phyloP scores from a whole-genome alignment of 2,888 invertebrate genomes.

The Phaedon cochleariae region DNA sequence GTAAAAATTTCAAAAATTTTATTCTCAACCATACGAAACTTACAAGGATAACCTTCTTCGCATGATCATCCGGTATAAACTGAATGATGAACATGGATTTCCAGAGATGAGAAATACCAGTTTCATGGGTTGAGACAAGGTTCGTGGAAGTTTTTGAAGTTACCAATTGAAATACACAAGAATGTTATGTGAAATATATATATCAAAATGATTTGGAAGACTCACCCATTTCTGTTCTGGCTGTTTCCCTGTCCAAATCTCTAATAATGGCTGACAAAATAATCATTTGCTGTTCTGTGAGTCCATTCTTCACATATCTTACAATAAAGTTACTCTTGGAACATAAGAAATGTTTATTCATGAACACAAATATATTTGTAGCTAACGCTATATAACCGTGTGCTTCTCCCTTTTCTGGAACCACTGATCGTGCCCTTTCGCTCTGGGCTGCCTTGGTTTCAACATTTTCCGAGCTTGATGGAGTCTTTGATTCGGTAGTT shows the following conservation, averaged over 20 bases:
- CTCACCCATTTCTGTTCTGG: slow-evolving; percentile 77
- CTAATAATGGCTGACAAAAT: slow-evolving; percentile 87
- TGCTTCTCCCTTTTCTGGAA: slow-evolving; percentile 82
- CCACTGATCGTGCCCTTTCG: slow-evolving; percentile 65
- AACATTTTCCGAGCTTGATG: slow-evolving; percentile 65
- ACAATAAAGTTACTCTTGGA: slow-evolving; percentile 75
- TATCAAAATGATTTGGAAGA: slow-evolving; percentile 4
- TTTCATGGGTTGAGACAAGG: no score
- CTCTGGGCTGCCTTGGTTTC: slow-evolving; percentile 63
- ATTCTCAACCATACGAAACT: no score
- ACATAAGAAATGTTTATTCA: slow-evolving; percentile 83
- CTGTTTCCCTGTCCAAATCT: slow-evolving; percentile 90
- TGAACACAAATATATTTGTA: slow-evolving; percentile 84
- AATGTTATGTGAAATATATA: no score
- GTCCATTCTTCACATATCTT: slow-evolving; percentile 72
- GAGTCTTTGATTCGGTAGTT: slow-evolving; percentile 67
- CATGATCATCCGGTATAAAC: no score
- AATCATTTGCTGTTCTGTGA: slow-evolving; percentile 89
- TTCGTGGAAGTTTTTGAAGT: no score
- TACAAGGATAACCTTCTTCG: no score
- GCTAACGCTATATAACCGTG: slow-evolving; percentile 86
- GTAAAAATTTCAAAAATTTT: no score
- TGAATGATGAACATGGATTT: no score
- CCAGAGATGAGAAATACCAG: no score
- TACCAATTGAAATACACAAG: no score